These are phyloP conservation scores for Cephus rjabovi DNA, from an alignment of 2,888 invertebrate genomes.

Conservation along the genomic window DNA sequence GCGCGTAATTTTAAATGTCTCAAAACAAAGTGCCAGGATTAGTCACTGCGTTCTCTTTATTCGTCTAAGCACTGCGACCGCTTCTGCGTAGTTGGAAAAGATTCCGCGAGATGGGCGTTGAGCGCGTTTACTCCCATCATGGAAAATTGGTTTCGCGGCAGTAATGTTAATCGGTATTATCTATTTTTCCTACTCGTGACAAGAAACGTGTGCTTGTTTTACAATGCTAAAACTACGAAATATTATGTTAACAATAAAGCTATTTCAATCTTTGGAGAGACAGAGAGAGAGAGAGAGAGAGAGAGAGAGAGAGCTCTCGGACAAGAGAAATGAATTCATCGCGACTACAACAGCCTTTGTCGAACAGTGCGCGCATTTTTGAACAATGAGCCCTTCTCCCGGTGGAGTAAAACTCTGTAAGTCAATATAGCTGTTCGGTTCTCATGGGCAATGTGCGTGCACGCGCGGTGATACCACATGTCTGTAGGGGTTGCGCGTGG, in stretches of 20 bases:
- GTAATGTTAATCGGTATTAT: background rate
- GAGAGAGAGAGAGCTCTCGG: background rate
- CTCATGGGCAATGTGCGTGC: background rate
- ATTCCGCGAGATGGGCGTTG: background rate
- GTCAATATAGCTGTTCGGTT: background rate
- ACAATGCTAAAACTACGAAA: no score
- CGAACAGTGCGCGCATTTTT: background rate
- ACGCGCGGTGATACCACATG: background rate
- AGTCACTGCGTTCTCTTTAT: background rate
- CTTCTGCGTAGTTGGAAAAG: background rate
- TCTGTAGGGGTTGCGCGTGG: background rate
- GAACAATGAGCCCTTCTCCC: background rate
- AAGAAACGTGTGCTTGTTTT: no score
- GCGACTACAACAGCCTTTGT: background rate
- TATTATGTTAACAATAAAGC: no score
- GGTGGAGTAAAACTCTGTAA: background rate
- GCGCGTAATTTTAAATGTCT: background rate
- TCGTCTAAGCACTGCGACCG: background rate
- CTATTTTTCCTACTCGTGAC: background rate
- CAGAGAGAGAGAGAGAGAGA: background rate
- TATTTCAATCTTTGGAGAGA: background rate
- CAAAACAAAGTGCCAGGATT: background rate
- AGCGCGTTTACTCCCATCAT: background rate
- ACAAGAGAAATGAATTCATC: background rate
- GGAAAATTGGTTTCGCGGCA: background rate